These are phyloP conservation scores for Aegithalos caudatus DNA, from an alignment of 2,113 vertebrate genomes.

Conservation along the genomic window DNA sequence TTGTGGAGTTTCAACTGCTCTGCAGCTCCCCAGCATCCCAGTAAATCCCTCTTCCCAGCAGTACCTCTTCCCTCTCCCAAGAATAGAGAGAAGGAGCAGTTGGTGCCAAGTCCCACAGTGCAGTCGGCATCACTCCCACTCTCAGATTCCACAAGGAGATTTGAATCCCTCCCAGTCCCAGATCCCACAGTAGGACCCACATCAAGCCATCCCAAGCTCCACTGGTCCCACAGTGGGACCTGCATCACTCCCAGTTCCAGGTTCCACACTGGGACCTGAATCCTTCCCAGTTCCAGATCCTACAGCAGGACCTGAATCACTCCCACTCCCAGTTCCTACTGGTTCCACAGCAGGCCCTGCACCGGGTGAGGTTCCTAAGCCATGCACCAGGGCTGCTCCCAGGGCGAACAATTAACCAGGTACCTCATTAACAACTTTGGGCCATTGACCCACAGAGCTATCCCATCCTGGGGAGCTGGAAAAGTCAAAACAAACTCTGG, in stretches of 20 bases:
- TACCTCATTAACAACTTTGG: neutral
- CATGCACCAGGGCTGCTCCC: neutral
- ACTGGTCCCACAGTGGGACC: too few species aligned
- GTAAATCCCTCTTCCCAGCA: neutral
- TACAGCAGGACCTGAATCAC: accelerated
- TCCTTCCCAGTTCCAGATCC: neutral
- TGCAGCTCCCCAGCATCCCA: neutral
- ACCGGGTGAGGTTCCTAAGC: neutral
- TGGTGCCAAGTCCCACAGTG: accelerated
- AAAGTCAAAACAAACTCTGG: neutral
- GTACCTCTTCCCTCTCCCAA: neutral
- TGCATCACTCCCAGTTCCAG: neutral
- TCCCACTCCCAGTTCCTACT: neutral
- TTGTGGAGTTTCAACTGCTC: neutral
- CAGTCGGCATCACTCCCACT: neutral
- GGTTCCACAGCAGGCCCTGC: neutral
- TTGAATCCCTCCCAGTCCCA: neutral
- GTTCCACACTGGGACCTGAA: neutral
- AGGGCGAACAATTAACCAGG: neutral
- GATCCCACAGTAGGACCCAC: accelerated
- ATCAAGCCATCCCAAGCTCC: too few species aligned
- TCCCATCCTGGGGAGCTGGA: neutral
- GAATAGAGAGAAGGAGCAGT: accelerated
- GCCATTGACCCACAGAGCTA: neutral
- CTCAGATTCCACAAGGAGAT: neutral